Conservation (phyloP, 2,888 invertebrate genomes). For the Oligia strigilis region DNA sequence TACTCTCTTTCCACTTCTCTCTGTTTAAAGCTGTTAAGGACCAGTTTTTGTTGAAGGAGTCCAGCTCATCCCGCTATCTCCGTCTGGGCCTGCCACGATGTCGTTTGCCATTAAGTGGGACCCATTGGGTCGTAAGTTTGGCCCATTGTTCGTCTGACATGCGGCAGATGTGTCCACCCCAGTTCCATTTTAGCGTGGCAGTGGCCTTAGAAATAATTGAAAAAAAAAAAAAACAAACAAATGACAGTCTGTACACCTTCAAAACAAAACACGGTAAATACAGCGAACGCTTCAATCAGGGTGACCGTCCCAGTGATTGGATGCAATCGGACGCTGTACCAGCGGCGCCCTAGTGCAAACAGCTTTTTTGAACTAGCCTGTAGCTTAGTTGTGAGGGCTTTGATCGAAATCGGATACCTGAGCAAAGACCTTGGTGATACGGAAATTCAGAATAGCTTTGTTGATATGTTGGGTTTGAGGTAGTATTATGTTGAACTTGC, state of each 20-base stretch:
- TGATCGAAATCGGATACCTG: constrained; percentile 32
- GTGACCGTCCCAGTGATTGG: constrained; percentile 73
- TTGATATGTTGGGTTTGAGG: neutral
- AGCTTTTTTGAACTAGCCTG: constrained; percentile 45
- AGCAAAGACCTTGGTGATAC: neutral
- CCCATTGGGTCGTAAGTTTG: too few species aligned
- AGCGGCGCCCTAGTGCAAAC: constrained; percentile 55
- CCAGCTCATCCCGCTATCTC: too few species aligned
- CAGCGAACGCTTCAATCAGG: constrained; percentile 71
- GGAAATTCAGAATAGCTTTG: neutral
- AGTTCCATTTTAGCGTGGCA: too few species aligned
- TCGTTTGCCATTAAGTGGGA: too few species aligned
- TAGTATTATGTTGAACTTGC: neutral
- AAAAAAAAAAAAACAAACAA: constrained; percentile 13
- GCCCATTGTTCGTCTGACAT: too few species aligned
- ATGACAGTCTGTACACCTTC: neutral
- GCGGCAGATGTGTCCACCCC: too few species aligned
- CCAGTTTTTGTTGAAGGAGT: too few species aligned
- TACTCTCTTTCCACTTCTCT: too few species aligned
- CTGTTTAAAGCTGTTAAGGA: too few species aligned
- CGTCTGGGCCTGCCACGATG: too few species aligned
- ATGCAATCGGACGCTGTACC: constrained; percentile 68
- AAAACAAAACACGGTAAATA: constrained; percentile 53
- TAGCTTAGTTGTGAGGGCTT: constrained; percentile 23
- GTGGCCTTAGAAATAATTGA: neutral